Conservation (phyloP, 2,113 vertebrate genomes). For the Erpornis zantholeuca region DNA sequence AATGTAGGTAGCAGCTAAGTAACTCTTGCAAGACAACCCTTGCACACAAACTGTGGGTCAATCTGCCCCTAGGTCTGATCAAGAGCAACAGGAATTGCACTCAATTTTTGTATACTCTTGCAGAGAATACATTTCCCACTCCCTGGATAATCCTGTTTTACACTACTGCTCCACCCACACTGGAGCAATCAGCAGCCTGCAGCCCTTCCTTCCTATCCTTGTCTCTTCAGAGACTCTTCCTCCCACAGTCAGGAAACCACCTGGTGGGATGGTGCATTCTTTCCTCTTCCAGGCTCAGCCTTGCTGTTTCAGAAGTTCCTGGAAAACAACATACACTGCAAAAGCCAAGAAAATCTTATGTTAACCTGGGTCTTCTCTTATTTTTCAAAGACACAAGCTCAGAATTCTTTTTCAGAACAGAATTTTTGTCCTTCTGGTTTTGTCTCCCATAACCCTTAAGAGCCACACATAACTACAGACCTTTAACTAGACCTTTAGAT, state of each 20-base stretch:
- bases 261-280: neutral
- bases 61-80: neutral
- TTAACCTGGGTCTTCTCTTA: neutral
- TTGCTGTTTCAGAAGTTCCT: neutral
- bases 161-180: neutral
- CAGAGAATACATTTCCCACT: neutral
- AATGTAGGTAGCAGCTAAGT: neutral
- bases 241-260: neutral
- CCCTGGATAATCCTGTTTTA: neutral
- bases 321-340: neutral
- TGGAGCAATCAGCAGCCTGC: neutral
- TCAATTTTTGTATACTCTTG: neutral
- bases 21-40: neutral
- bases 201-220: slow-evolving; percentile 20
- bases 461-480: neutral
- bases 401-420: neutral
- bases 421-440: neutral
- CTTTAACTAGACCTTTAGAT: no score
- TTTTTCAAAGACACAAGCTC: neutral
- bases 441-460: neutral
- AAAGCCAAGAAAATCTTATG: neutral
- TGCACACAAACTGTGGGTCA: neutral
- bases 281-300: neutral
- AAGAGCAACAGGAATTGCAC: neutral
- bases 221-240: neutral